Base-by-base conservation (phyloP, 2,888 invertebrate genomes). In the Morinoia aosen region DNA sequence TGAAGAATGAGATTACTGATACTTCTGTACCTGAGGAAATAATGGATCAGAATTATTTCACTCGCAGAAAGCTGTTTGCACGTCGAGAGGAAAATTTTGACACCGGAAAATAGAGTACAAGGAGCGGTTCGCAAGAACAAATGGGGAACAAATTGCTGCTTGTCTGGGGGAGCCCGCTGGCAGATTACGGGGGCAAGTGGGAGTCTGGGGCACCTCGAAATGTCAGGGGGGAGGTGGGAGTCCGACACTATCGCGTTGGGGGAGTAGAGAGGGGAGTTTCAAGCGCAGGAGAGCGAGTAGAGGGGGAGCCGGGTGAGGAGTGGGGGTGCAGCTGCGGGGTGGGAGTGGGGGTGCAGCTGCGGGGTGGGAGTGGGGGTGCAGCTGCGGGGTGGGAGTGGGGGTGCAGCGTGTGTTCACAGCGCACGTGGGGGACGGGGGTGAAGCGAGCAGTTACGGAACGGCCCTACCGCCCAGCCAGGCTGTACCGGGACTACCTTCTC, bases 391-490 rank as follows among this genome's bases (percentile, higher is more conserved):
- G 48, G 48, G 48, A 48, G 94, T 56, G 40, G 94, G 39, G 40
- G 95, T 14, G 39, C 40, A 19, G 56, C 40, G 40, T 58, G 58
- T 95, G 48, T 64, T 93, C 88, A 48, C 91, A 58, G 95, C 57
- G 95, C 64, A 93, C 94, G 96, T 88, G 96, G 88, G 88, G 76
- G 95, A 57, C 64, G 76, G 95, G 94, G 90, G 58, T 19, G 88
- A 4, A 57, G 61, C 88, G 25, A 39, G 95, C 76, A 95, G 95
- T 96, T 95, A 61, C 95, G 95, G 95, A 96, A 96, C 96, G 96
- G 96, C 96, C 96, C 96, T 96, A 95, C 76, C 88, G 95, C 94
- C 94, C 95, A 94, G 94, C 39, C 95, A 88, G 90, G 58, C 91
- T 95, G 61, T 91, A 39, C 40, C 88, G 61, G 58, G 40, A 48